Evolutionary conservation across 2,113 vertebrate genomes (phyloP), one percentile per base, ranked within the genome.

Genomic region (Hydropotes inermis): DNA sequence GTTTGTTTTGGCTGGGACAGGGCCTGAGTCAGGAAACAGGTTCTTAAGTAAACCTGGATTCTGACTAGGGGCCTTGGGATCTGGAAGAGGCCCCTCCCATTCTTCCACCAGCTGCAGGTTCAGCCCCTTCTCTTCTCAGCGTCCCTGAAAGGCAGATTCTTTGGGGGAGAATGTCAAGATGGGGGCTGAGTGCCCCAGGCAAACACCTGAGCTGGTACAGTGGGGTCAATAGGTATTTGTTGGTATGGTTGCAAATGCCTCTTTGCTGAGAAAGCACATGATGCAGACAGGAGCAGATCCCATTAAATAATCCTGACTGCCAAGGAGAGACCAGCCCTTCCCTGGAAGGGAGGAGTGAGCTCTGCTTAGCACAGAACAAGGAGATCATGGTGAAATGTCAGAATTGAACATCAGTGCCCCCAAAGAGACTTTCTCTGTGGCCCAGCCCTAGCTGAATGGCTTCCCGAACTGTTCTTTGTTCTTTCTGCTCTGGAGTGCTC

Each of bases 1-100:
- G 79, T 98, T 98, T 98, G 93, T 96, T 43, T 97, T 94, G 91
- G 97, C 97, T 90, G n/a, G 88, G 84, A 45, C 28, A 13, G 12
- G 16, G 12, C 33, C 55, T 7, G 28, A 1, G 33, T 82, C 60
- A 88, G 74, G 64, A 97, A 98, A 97, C 95, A 95, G 86, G 96
- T 97, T 98, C 96, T 96, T 97, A 79, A 92, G 92, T 78, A 98
- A 98, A 98, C 96, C 76, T 11, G 28, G 95, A 82, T 94, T 28
- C 58, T 52, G 57, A 64, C 61, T 15, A 33, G 25, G 39, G 76
- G 60, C 81, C 30, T 33, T 33, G 33, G 78, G 4, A 21, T 55
- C 70, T 64, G 60, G 4, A 43, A 5, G 27, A 55, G 85, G 78
- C 8, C 4, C 11, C 0, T 43, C 61, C 43, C n/a, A 17, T 84